Evolutionary conservation across 2,797 vertebrate species (phyloP), one percentile per base, ranked within the genome.

Genomic region (Halcyon badia): DNA sequence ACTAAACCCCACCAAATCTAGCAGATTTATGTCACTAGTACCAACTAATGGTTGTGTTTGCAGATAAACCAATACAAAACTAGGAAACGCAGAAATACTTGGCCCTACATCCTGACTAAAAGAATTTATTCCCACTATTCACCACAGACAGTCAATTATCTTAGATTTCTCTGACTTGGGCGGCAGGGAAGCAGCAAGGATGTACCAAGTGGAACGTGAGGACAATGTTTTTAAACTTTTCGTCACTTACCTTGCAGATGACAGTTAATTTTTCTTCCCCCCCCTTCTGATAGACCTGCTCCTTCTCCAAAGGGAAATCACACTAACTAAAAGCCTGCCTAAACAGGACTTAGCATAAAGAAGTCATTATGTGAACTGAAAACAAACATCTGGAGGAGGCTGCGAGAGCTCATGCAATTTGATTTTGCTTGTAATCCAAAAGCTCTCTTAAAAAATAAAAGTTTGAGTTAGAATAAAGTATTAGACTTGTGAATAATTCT

Each of bases 221-320:
- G 24, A 91, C 37, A 49, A 42, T 51, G 10, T 19, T 91, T 95
- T 94, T 49, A 73, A 83, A 70, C 58, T 69, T 44, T 79, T 77
- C 10, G 4, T 24, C 42, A 41, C 57, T 49, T 56, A 56, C 48
- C 10, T 48, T 71, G 31, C 30, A 75, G 82, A 89, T n/a, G 9
- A 49, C 2, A 35, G 57, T 2, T 30, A 35, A 42, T 42, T 39
- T 11, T 39, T 39, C 11, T 39, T 39, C 37, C 16, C 14, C 25
- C 25, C 66, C 11, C 68, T 70, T 22, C 33, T 18, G 41, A 30
- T 5, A 52, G 33, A 70, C 11, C 14, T 30, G 26, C 4, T 61
- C 17, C n/a, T 72, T 68, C n/a, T 44, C 46, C 49, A 35, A 12
- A 17, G 30, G 35, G 65, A 84, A 78, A 56, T 51, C 26, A 30